Conservation (phyloP, 2,113 vertebrate genomes). For the Zosterops pallidus region DNA sequence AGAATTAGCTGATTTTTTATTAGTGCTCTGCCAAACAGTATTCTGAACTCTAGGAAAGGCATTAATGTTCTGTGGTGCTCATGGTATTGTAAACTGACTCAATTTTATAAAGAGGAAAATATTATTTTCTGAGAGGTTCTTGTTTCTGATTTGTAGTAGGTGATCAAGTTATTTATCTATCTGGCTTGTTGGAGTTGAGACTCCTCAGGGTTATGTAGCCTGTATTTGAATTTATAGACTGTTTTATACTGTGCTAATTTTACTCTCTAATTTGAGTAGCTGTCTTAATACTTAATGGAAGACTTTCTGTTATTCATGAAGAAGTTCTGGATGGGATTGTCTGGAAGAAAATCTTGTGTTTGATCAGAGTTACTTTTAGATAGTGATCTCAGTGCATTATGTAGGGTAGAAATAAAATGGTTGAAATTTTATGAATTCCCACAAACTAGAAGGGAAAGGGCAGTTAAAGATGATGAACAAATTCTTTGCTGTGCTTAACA, state of each 20-base stretch:
- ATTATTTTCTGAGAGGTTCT: conserved; percentile 7
- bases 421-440: conserved; percentile 36
- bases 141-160: background rate
- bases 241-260: conserved; percentile 47
- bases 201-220: background rate
- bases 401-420: conserved; percentile 45
- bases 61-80: background rate
- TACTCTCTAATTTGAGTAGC: conserved; percentile 45
- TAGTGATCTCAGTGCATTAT: conserved; percentile 7
- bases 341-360: conserved; percentile 26
- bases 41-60: conserved; percentile 1
- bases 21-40: conserved; percentile 9
- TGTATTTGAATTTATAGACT: conserved; percentile 58
- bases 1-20: conserved; percentile 6
- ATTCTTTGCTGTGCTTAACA: background rate
- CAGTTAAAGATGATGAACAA: background rate
- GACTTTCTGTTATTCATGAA: conserved; percentile 40
- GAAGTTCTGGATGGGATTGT: background rate
- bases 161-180: conserved; percentile 34
- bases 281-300: conserved; percentile 38
- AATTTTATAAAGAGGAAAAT: background rate
- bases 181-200: conserved; percentile 35
- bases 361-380: background rate
- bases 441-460: background rate
- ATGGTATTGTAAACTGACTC: background rate